Evolutionary conservation across 2,888 invertebrate genomes (phyloP).

Genomic region (Thysanoteuthis rhombus): DNA sequence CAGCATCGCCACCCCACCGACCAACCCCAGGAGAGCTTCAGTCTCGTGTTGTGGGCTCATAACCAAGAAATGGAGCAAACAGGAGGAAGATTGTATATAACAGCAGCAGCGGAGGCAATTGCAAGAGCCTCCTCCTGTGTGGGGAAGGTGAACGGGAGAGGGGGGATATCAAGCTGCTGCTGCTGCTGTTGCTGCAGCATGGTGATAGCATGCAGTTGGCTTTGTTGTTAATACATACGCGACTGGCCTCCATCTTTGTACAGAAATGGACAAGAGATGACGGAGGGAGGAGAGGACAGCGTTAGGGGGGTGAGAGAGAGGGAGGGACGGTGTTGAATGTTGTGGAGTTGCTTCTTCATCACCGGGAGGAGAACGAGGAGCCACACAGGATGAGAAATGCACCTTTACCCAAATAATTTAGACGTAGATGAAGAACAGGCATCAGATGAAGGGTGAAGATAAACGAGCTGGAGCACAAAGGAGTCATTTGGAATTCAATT

Average conservation of each 20-base stretch:
- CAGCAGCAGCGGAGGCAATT: background rate
- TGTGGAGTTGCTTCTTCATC: background rate
- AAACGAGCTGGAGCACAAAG: background rate
- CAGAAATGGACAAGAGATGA: background rate
- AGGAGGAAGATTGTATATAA: background rate
- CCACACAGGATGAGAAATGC: background rate
- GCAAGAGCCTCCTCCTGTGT: background rate
- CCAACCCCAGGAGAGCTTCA: background rate
- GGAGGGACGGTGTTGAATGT: background rate
- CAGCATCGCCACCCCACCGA: background rate
- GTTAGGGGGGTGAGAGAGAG: no score
- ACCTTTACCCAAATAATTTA: background rate
- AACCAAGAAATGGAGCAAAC: slow-evolving; percentile 12
- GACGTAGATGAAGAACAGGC: background rate
- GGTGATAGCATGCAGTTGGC: background rate
- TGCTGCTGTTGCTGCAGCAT: background rate
- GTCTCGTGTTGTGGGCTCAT: background rate
- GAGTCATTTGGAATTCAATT: background rate
- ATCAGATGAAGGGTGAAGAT: background rate
- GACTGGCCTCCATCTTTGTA: background rate
- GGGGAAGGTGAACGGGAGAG: background rate
- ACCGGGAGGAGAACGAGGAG: background rate
- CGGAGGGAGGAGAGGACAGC: background rate
- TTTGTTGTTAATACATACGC: background rate
- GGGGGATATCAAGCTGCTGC: background rate